Percentiles rank a stretch among this genome's conserved stretches.
These are phyloP conservation scores for Hypothenemus hampei DNA, from an alignment of 1,140 invertebrate genomes.

Conservation along the genomic window DNA sequence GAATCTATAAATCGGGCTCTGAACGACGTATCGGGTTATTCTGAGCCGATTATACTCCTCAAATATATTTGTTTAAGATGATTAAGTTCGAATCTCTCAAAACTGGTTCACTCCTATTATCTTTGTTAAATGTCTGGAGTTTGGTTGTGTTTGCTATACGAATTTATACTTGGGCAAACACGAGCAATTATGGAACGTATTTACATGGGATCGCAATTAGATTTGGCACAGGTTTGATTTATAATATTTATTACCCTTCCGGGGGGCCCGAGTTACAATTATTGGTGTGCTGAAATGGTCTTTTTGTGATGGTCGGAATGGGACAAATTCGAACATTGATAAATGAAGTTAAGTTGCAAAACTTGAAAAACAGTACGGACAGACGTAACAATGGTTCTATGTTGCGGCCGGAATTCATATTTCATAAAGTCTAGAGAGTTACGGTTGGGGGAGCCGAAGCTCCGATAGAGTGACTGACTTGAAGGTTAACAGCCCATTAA, in stretches of 20 bases:
- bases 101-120: slow-evolving; percentile 12
- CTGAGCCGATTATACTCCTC: slow-evolving; percentile 18
- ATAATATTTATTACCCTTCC: not conserved
- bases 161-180: slow-evolving; percentile 8
- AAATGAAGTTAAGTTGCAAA: not conserved
- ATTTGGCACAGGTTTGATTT: not conserved
- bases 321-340: too few relatives aligned
- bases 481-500: slow-evolving; percentile 11
- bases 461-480: slow-evolving; percentile 9
- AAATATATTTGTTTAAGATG: slow-evolving; percentile 27
- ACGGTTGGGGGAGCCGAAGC: not conserved
- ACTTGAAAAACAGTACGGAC: not conserved
- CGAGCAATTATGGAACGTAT: not conserved
- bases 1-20: slow-evolving; percentile 22
- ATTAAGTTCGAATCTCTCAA: slow-evolving; percentile 7
- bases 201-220: slow-evolving; percentile 4
- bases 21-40: slow-evolving; percentile 17
- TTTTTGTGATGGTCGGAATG: not conserved
- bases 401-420: slow-evolving; percentile 3
- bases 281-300: not conserved
- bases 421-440: slow-evolving; percentile 10
- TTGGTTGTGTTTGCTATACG: slow-evolving; percentile 5
- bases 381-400: not conserved
- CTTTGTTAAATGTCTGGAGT: slow-evolving; percentile 13
- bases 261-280: not conserved